Conservation (phyloP, 2,888 invertebrate species). For the Orthonychiurus folsomi region DNA sequence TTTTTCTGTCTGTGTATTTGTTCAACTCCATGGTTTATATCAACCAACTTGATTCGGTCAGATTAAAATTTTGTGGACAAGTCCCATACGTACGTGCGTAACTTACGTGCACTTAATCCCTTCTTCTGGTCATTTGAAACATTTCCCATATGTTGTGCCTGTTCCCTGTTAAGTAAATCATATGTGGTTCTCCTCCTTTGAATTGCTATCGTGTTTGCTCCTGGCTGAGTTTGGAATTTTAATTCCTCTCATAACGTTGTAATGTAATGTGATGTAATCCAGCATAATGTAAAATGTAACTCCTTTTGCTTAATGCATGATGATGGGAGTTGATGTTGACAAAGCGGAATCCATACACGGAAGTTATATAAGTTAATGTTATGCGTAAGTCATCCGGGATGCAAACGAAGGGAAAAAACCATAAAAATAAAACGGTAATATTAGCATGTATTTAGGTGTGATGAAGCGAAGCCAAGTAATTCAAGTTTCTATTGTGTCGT, state of each 20-base stretch:
- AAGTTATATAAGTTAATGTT: too few relatives aligned
- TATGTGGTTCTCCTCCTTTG: not conserved
- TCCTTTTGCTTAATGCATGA: not conserved
- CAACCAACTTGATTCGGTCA: not conserved
- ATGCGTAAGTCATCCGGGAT: too few relatives aligned
- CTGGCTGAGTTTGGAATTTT: not conserved
- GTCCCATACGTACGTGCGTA: not conserved
- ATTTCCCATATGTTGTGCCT: not conserved
- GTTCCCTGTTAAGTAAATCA: not conserved
- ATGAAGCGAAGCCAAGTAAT: not conserved
- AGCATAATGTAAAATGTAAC: too few relatives aligned
- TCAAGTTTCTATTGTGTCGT: not conserved
- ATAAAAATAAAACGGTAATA: too few relatives aligned
- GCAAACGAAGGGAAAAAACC: too few relatives aligned
- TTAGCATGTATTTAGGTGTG: not conserved
- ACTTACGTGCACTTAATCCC: not conserved
- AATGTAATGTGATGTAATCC: not conserved
- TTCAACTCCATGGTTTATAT: too few relatives aligned
- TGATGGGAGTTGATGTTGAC: not conserved
- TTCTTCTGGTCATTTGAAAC: not conserved
- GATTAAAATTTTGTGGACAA: not conserved
- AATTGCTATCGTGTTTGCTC: not conserved
- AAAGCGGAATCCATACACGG: too few relatives aligned
- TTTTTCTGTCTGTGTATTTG: too few relatives aligned
- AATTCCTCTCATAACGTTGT: not conserved